Conservation (phyloP, 2,797 vertebrate species). For the Miichthys miiuy region DNA sequence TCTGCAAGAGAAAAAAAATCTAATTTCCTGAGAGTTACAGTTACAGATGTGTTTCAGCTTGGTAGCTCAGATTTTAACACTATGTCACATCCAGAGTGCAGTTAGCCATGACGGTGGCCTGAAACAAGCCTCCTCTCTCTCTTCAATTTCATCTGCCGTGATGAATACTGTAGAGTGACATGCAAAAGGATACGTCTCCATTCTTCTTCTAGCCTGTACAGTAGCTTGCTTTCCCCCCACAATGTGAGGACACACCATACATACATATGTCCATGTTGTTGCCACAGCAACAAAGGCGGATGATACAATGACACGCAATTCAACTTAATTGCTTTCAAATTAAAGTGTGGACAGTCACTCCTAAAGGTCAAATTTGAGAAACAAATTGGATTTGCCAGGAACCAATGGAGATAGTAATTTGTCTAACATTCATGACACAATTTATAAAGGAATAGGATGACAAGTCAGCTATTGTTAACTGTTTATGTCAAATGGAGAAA, state of each 20-base stretch:
- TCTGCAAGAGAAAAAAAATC: not conserved
- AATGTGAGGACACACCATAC: not conserved
- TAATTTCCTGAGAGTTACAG: not conserved
- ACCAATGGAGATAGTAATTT: slow-evolving; percentile 47
- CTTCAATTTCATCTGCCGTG: too few relatives aligned
- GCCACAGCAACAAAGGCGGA: slow-evolving; percentile 38
- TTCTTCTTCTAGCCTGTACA: not conserved
- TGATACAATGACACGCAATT: slow-evolving; percentile 32
- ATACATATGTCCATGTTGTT: slow-evolving; percentile 16
- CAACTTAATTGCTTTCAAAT: slow-evolving; percentile 57
- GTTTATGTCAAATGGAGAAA: slow-evolving; percentile 14
- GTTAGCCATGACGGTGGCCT: not conserved
- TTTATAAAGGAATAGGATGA: slow-evolving; percentile 7
- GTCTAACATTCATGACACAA: slow-evolving; percentile 32
- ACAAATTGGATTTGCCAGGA: slow-evolving; percentile 66
- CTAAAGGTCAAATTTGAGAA: slow-evolving; percentile 63
- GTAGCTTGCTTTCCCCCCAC: not conserved
- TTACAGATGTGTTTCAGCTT: not conserved
- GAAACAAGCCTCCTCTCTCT: not conserved
- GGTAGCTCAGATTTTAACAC: not conserved
- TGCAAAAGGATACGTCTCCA: not conserved
- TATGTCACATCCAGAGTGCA: not conserved
- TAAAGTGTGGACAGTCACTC: slow-evolving; percentile 33
- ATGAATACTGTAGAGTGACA: not conserved
- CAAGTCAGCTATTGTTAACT: slow-evolving; percentile 10